phyloP scores from a whole-genome alignment of 2,113 vertebrate genomes.

The Caranx melampygus region DNA sequence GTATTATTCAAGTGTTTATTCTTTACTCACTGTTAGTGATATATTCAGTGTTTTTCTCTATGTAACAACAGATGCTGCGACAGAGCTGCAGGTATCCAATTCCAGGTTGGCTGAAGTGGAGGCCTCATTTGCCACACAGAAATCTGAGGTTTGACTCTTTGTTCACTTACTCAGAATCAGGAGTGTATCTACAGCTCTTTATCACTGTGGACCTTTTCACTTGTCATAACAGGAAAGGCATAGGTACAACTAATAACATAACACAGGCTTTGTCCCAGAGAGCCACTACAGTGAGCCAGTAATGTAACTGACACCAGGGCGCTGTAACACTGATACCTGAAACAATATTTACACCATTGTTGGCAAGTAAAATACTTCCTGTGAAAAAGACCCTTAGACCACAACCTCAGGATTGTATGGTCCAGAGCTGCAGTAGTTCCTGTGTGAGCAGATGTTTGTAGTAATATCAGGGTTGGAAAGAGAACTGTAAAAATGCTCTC shows the following conservation, averaged over 20 bases:
- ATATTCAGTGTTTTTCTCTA: background rate
- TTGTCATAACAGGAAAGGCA: background rate
- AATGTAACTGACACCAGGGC: no score
- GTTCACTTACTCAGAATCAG: no score
- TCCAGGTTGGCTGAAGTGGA: slow-evolving; percentile 88
- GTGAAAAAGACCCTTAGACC: background rate
- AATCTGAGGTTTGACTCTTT: slow-evolving; percentile 87
- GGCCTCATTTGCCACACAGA: slow-evolving; percentile 85
- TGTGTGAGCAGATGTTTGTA: background rate
- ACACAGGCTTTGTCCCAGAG: no score
- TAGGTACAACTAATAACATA: background rate
- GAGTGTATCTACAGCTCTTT: background rate
- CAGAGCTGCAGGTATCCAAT: slow-evolving; percentile 88
- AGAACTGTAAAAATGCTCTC: no score
- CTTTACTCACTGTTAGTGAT: background rate
- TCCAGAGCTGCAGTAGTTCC: background rate
- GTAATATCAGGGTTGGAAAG: background rate
- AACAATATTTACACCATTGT: background rate
- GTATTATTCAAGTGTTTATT: no score
- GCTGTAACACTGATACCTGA: no score
- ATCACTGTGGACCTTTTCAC: background rate
- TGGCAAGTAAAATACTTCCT: background rate
- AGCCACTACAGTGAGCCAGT: no score
- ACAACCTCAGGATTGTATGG: background rate
- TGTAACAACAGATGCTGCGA: slow-evolving; percentile 83